These are phyloP conservation scores for Pituophis catenifer DNA, from an alignment of 2,113 vertebrate species.

Conservation along the genomic window DNA sequence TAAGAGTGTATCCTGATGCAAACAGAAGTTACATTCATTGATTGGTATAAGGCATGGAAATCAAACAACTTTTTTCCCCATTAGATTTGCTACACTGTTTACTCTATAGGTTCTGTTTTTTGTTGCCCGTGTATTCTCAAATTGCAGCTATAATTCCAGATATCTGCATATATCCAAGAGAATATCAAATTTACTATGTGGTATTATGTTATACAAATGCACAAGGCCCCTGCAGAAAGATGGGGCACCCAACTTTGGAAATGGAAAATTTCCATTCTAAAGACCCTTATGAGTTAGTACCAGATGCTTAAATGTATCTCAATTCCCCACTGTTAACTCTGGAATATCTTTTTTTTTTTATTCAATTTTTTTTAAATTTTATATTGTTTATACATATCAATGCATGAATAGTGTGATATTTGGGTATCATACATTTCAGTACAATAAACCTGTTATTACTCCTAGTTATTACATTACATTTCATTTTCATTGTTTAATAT, in stretches of 20 bases:
- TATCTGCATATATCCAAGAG: not conserved
- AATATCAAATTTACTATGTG: not conserved
- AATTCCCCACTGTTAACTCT: not conserved
- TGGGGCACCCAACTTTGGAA: not conserved
- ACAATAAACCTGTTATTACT: no score
- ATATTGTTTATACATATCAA: no score
- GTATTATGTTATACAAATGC: not conserved
- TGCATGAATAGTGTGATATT: no score
- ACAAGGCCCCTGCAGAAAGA: not conserved
- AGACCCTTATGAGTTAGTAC: not conserved
- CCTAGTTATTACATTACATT: no score
- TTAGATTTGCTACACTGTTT: not conserved
- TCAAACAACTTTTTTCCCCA: not conserved
- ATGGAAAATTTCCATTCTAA: not conserved
- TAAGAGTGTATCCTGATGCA: not conserved
- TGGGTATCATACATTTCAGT: no score
- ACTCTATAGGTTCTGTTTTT: not conserved
- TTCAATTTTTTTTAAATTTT: no score
- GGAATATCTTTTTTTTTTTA: slow-evolving; percentile 77
- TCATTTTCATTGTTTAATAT: no score
- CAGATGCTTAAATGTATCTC: not conserved
- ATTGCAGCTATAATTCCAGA: not conserved
- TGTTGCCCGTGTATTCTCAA: no score
- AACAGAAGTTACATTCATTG: not conserved
- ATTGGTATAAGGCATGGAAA: not conserved